A percentile compares a stretch with the other conserved stretches of the same genome.
Evolutionary conservation across 2,113 vertebrate species (phyloP).

Genomic region (Siphamia tubifer): DNA sequence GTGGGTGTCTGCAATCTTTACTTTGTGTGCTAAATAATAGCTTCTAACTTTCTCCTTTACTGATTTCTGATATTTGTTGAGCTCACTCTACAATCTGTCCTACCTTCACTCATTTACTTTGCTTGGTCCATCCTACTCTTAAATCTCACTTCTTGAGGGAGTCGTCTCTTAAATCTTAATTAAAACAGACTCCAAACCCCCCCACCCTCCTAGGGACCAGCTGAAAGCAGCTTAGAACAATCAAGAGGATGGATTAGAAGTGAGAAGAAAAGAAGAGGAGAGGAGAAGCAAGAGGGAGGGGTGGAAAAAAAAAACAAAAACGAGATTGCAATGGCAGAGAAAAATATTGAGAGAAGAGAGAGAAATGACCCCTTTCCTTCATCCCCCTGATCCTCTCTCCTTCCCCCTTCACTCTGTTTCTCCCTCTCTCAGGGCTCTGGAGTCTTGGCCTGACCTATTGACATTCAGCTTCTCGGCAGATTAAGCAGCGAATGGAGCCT

Average conservation of each 20-base stretch:
- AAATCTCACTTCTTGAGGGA: constrained; percentile 77
- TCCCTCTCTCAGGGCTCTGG: constrained; percentile 46
- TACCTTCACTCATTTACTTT: constrained; percentile 65
- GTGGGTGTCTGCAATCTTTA: background rate
- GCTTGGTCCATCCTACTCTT: constrained; percentile 63
- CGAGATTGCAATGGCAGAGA: constrained; percentile 25
- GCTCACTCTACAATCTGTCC: constrained; percentile 56
- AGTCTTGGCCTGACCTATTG: constrained; percentile 77
- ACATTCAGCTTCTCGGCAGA: constrained; percentile 80
- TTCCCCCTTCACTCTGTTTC: constrained; percentile 29
- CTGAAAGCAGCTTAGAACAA: constrained; percentile 84
- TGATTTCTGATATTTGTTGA: constrained; percentile 49
- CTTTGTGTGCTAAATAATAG: constrained; percentile 30
- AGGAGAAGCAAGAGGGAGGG: constrained; percentile 35
- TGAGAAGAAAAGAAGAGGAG: constrained; percentile 73
- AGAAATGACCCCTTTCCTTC: constrained; percentile 61
- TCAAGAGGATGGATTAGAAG: constrained; percentile 81
- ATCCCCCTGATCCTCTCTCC: constrained; percentile 43
- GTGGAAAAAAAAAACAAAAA: constrained; percentile 42
- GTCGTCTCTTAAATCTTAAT: constrained; percentile 83
- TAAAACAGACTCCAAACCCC: constrained; percentile 76
- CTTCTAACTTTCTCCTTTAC: constrained; percentile 43
- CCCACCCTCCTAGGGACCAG: constrained; percentile 66
- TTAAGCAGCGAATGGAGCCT: constrained; percentile 78
- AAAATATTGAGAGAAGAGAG: constrained; percentile 57